Evolutionary conservation across 2,888 invertebrate species (phyloP).

Genomic region (Emmelina monodactyla): DNA sequence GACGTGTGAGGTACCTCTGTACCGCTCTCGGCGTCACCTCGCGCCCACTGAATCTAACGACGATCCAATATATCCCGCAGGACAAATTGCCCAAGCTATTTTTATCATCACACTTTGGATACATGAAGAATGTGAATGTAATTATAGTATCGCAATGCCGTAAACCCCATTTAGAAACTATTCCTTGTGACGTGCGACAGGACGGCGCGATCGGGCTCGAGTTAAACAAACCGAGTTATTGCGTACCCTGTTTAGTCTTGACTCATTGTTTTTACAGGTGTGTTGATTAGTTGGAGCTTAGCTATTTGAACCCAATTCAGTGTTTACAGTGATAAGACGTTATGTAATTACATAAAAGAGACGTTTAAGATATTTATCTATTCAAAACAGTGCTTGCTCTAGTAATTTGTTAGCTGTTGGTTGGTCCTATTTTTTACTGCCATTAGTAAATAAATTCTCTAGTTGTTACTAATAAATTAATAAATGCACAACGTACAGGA

Average conservation of each 20-base stretch:
- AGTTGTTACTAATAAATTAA: no score
- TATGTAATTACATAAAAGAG: no score
- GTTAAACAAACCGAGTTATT: conserved; percentile 7
- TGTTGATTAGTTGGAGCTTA: conserved; percentile 14
- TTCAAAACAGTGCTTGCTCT: no score
- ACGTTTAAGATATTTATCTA: no score
- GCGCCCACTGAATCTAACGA: neutral
- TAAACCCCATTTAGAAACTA: conserved; percentile 1
- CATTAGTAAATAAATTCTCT: no score
- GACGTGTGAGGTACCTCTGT: neutral
- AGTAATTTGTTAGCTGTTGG: no score
- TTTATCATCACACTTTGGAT: neutral
- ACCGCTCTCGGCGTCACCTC: conserved; percentile 7
- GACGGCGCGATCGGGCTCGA: conserved; percentile 6
- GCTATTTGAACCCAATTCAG: neutral
- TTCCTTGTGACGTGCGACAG: conserved; percentile 3
- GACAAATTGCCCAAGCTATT: conserved; percentile 1
- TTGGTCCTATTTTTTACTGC: no score
- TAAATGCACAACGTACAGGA: neutral
- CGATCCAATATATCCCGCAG: neutral
- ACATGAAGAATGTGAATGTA: neutral
- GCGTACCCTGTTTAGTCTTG: conserved; percentile 13
- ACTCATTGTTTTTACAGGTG: conserved; percentile 19
- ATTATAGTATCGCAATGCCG: neutral
- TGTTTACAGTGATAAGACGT: no score